Base-by-base conservation (phyloP, 2,113 vertebrate genomes). In the Myrmophylax atrothorax region DNA sequence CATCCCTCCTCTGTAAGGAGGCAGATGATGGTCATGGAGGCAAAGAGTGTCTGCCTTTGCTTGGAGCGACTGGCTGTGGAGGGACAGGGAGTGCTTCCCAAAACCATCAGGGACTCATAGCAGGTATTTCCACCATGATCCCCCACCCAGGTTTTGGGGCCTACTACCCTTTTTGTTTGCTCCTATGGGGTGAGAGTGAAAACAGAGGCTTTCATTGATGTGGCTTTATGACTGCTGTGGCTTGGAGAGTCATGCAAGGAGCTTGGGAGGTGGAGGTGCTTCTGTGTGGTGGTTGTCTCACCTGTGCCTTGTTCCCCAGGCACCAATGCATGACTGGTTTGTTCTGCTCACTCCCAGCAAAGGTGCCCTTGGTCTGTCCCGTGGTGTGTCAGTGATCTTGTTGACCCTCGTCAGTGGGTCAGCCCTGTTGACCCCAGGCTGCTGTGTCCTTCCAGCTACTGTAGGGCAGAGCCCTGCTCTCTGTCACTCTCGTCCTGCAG, bases 111-210 rank as follows among this genome's bases (percentile, higher is more conserved):
- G 33, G 26, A 16, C 52, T 46, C 29, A 4, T 33, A 63, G 60
- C 66, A 63, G 31, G 35, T 73, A 40, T 53, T 91, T 46, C 62
- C 70, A 46, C 8, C 0, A 0, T 0, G 0, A 49, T 68, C 13
- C 37, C 24, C 22, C 47, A 8, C 31, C 4, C n/a, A 38, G 31
- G 9, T 78, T 82, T 79, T 67, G 70, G 35, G 38, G 76, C 28
- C 15, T 52, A 7, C 35, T 50, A 5, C 17, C 29, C 9, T 29
- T 69, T 63, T 28, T 33, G 14, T n/a, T 44, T 50, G 46, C 6
- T 76, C 25, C 31, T 23, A 7, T 3, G 14, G 62, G 25, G 7
- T 58, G 31, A 50, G 10, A 42, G 47, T 46, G 35, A 56, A 33
- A 67, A 38, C 23, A 35, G 72, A 59, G 14, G 69, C 33, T 46